These are phyloP conservation scores for Clivina fossor DNA, from an alignment of 2,888 invertebrate species.

Conservation along the genomic window DNA sequence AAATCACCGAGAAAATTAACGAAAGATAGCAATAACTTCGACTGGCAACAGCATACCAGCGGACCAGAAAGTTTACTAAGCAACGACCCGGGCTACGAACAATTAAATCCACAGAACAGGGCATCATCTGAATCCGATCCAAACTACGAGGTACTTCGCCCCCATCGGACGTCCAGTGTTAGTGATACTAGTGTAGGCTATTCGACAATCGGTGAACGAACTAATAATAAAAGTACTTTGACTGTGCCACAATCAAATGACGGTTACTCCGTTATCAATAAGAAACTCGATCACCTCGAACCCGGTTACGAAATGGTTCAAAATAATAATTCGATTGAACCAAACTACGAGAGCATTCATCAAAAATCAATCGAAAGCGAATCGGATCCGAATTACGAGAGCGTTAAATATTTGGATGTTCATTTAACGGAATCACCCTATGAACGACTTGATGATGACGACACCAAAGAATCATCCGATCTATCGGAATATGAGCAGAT, in stretches of 20 bases:
- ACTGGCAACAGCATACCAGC: constrained; percentile 1
- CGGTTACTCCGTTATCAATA: constrained; percentile 61
- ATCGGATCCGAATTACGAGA: constrained; percentile 81
- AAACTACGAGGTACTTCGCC: constrained; percentile 76
- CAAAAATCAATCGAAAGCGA: constrained; percentile 64
- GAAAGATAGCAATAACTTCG: neutral
- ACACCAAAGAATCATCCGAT: constrained; percentile 34
- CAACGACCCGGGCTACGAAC: constrained; percentile 75
- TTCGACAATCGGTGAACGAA: constrained; percentile 44
- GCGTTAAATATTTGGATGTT: constrained; percentile 71
- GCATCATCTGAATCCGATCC: constrained; percentile 64
- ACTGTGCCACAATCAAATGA: constrained; percentile 40
- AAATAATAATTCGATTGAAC: constrained; percentile 62
- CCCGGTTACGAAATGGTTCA: constrained; percentile 60
- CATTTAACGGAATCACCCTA: constrained; percentile 66
- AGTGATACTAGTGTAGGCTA: constrained; percentile 47
- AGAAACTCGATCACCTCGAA: constrained; percentile 50
- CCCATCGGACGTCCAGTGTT: constrained; percentile 54
- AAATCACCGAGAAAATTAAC: constrained; percentile 16
- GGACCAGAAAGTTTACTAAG: constrained; percentile 63
- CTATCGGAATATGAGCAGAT: constrained; percentile 31
- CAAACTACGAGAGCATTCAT: constrained; percentile 65
- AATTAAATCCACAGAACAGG: constrained; percentile 56
- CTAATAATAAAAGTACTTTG: constrained; percentile 24
- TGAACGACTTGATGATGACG: constrained; percentile 58